These are phyloP conservation scores for Agrochola circellaris DNA, from an alignment of 2,888 invertebrate genomes.

Conservation along the genomic window DNA sequence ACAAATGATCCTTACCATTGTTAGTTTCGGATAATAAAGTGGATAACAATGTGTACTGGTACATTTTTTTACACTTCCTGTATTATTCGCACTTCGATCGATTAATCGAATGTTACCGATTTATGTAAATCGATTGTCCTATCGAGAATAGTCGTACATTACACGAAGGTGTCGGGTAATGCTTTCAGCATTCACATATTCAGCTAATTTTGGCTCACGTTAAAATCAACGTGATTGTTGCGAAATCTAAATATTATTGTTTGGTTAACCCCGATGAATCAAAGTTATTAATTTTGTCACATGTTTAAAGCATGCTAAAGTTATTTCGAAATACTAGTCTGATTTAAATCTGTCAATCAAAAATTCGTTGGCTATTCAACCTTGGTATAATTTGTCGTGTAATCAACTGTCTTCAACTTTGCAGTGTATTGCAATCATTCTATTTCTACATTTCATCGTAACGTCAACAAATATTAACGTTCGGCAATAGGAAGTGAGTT, in stretches of 20 bases:
- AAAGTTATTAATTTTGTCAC: slow-evolving; percentile 53
- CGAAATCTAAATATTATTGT: slow-evolving; percentile 74
- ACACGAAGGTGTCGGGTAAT: slow-evolving; percentile 64
- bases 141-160: slow-evolving; percentile 54
- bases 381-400: slow-evolving; percentile 22
- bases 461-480: slow-evolving; percentile 64
- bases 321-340: slow-evolving; percentile 24
- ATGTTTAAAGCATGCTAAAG: slow-evolving; percentile 31
- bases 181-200: neutral
- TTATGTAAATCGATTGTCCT: slow-evolving; percentile 64
- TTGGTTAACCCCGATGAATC: slow-evolving; percentile 63
- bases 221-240: slow-evolving; percentile 77
- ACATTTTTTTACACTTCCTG: slow-evolving; percentile 84
- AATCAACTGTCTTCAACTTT: slow-evolving; percentile 34
- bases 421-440: slow-evolving; percentile 33
- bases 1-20: slow-evolving; percentile 84
- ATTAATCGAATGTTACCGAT: slow-evolving; percentile 63
- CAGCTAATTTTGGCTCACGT: slow-evolving; percentile 65
- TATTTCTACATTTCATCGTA: slow-evolving; percentile 62
- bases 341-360: slow-evolving; percentile 17
- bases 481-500: slow-evolving; percentile 76
- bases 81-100: slow-evolving; percentile 71
- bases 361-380: slow-evolving; percentile 27
- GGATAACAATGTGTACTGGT: slow-evolving; percentile 78
- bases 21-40: slow-evolving; percentile 80